phyloP scores from a whole-genome alignment of 92 coral and sea anemone species.

The Metridium senile region DNA sequence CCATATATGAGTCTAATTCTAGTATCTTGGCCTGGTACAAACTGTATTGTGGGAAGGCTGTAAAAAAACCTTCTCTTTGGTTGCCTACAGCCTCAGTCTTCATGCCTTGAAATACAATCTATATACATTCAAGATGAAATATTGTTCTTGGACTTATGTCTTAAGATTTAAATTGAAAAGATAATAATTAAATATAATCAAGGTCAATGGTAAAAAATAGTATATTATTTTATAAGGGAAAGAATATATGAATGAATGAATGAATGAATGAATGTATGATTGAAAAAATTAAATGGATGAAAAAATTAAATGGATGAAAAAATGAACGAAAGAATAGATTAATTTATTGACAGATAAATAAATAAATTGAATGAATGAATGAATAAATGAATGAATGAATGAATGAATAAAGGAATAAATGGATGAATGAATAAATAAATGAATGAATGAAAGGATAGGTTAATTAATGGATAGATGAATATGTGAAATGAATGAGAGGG shows the following conservation, averaged over 20 bases:
- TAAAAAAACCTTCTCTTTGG: conserved; percentile 60
- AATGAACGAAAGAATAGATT: conserved; percentile 4
- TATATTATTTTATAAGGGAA: too few relatives aligned
- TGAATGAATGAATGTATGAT: neutral
- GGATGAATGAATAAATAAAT: neutral
- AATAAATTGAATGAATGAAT: neutral
- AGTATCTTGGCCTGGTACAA: conserved; percentile 47
- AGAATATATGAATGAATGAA: neutral
- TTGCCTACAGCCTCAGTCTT: conserved; percentile 40
- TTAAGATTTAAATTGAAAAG: too few relatives aligned
- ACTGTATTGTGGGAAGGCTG: conserved; percentile 64
- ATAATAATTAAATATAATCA: too few relatives aligned
- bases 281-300: neutral
- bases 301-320: neutral
- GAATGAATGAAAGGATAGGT: neutral
- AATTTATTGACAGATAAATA: neutral
- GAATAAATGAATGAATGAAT: neutral
- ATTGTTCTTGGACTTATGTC: too few relatives aligned
- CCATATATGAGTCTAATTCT: conserved; percentile 60
- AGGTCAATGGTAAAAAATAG: too few relatives aligned
- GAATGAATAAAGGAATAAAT: neutral
- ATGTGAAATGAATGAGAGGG: neutral
- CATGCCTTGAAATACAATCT: conserved; percentile 51
- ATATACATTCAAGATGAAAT: neutral
- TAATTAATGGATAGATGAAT: neutral